phyloP scores from a whole-genome alignment of 2,888 invertebrate genomes.

The Thalpophila matura region DNA sequence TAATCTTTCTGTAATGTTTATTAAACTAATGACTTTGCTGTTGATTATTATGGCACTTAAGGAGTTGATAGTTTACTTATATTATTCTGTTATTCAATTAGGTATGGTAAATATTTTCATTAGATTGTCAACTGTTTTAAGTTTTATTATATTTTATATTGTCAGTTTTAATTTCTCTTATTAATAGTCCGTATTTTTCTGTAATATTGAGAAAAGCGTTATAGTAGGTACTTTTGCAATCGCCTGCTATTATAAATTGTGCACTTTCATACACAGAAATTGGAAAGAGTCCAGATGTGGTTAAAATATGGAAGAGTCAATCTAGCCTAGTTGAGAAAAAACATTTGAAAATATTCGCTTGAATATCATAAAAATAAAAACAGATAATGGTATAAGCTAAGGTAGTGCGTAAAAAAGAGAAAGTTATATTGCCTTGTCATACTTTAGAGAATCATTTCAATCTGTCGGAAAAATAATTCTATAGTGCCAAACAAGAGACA shows the following conservation, averaged over 20 bases:
- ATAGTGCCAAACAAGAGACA: neutral
- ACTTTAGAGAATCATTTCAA: neutral
- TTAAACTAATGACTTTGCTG: slow-evolving; percentile 26
- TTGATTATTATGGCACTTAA: slow-evolving; percentile 8
- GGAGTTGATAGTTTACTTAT: neutral
- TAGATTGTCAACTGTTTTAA: neutral
- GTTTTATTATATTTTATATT: neutral
- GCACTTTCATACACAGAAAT: slow-evolving; percentile 64
- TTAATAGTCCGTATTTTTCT: slow-evolving; percentile 12
- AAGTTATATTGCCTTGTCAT: neutral
- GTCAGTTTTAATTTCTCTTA: neutral
- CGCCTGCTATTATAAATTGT: slow-evolving; percentile 64
- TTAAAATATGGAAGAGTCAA: slow-evolving; percentile 58
- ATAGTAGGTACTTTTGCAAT: slow-evolving; percentile 51
- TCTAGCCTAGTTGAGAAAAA: slow-evolving; percentile 29
- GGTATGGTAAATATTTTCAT: neutral
- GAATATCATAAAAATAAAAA: neutral
- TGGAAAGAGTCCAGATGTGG: slow-evolving; percentile 65
- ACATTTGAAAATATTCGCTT: slow-evolving; percentile 15
- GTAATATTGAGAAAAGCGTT: slow-evolving; percentile 5
- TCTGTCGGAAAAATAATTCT: neutral
- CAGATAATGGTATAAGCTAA: too few species aligned
- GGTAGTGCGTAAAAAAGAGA: too few species aligned
- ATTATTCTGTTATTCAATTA: neutral
- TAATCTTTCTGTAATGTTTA: slow-evolving; percentile 57